Percentiles rank a stretch among this genome's conserved stretches.
Evolutionary conservation across 2,797 vertebrate genomes (phyloP).

Genomic region (Crenuchus spilurus): DNA sequence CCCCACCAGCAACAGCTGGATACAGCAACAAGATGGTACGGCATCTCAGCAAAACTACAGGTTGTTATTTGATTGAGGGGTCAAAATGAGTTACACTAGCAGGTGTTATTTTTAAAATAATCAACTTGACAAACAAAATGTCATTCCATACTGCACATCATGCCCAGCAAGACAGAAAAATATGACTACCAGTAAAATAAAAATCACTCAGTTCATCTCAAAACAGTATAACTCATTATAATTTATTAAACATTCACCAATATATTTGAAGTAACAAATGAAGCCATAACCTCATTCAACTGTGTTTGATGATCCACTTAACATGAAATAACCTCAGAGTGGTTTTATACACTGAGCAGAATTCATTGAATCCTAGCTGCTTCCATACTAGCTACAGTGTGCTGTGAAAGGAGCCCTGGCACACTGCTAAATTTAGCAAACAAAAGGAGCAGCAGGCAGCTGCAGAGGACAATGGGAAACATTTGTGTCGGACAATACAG

Average conservation of each 20-base stretch:
- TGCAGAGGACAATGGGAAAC: conserved; percentile 67
- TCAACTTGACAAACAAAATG: neutral
- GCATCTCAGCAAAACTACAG: neutral
- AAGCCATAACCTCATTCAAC: neutral
- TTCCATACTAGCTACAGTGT: neutral
- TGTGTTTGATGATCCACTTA: conserved; percentile 9
- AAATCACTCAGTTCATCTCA: neutral
- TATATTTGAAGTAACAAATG: conserved; percentile 4
- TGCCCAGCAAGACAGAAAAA: neutral
- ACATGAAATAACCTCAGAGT: neutral
- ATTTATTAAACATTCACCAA: neutral
- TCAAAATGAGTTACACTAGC: neutral
- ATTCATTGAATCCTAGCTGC: conserved; percentile 4
- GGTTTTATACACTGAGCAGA: conserved; percentile 5
- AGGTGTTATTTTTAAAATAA: conserved; percentile 1
- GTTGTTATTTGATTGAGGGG: neutral
- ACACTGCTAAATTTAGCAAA: conserved; percentile 67
- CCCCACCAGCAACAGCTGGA: neutral
- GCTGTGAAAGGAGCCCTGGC: conserved; percentile 54
- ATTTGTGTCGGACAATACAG: conserved; percentile 48
- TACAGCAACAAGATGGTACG: neutral
- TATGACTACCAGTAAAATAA: neutral
- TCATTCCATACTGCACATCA: neutral
- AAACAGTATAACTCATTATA: neutral
- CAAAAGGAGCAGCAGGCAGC: conserved; percentile 70